Evolutionary conservation across 2,888 invertebrate species (phyloP), one percentile per base, ranked within the genome.

Genomic region (Pandemis corylana): DNA sequence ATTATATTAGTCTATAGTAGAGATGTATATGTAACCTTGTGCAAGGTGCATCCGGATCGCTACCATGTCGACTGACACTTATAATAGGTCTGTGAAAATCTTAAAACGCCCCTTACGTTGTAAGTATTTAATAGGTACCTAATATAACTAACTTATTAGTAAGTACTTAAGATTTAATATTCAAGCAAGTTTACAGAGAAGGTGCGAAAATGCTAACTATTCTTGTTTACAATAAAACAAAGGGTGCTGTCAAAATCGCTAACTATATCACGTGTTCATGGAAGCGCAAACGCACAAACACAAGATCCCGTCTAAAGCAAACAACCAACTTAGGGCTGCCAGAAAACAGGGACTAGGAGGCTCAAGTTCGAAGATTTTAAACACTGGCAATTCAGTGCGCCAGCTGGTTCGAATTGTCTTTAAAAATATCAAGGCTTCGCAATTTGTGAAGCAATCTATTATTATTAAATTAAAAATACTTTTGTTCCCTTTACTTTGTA

Each of bases 281-380:
- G 56, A 64, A 71, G 70, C 71, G 63, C 67, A 75, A 68, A 71
- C 53, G 59, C 67, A 71, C 71, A 75, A 66, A 74, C 44, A 75
- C 41, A 75, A 67, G 75, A 67, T 74, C 44, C 46, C 28, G 65
- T 41, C 59, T 67, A 62, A 71, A 63, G 42, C 59, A 69, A 71
- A 75, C 63, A 62, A 46, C 10, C 2, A 65, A 10, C 7, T 10
- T 67, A 75, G 70, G 75, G 75, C 12, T 75, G 67, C 62, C 70
- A 41, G 9, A 42, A 9, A 46, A 1, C 42, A 63, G 4, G 12
- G 20, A 64, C 7, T 42, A 15, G 5, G 12, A 49, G 5, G 10
- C 13, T 7, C 1, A 10, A 3, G 7, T 6, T 44, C 44, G 44
- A 44, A 44, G 10, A 7, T 44, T 10, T 10, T 46, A 0, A 46